These are phyloP conservation scores for Phenacoccus solenopsis DNA, from an alignment of 1,140 invertebrate genomes.

Conservation along the genomic window DNA sequence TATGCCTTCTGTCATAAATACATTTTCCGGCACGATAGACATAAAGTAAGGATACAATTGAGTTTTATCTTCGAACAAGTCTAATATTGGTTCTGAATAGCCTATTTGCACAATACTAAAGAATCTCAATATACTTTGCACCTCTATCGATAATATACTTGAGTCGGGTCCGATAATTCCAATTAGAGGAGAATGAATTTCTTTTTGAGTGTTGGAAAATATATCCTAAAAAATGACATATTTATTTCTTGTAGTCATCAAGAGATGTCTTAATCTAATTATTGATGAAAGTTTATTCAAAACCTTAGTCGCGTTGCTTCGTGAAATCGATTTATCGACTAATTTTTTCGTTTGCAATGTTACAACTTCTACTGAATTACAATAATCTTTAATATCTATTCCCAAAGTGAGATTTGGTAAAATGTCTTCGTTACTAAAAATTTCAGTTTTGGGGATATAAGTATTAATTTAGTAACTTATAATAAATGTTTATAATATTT, in stretches of 20 bases:
- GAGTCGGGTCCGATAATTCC: background rate
- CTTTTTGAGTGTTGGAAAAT: background rate
- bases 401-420: background rate
- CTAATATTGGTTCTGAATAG: background rate
- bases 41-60: background rate
- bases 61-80: background rate
- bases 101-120: background rate
- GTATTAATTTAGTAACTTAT: too few relatives aligned
- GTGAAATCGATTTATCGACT: background rate
- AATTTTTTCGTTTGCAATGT: background rate
- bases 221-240: too few relatives aligned
- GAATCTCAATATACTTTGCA: background rate
- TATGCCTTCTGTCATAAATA: background rate
- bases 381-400: background rate
- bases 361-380: background rate
- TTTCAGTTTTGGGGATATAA: too few relatives aligned
- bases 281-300: background rate
- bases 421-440: too few relatives aligned
- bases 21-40: background rate
- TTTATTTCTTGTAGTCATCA: too few relatives aligned
- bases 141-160: background rate
- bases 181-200: background rate
- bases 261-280: too few relatives aligned
- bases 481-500: too few relatives aligned
- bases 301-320: background rate